A percentile compares a stretch with the other conserved stretches of the same genome.
Evolutionary conservation across 2,113 vertebrate species (phyloP).

Genomic region (Odobenus rosmarus): DNA sequence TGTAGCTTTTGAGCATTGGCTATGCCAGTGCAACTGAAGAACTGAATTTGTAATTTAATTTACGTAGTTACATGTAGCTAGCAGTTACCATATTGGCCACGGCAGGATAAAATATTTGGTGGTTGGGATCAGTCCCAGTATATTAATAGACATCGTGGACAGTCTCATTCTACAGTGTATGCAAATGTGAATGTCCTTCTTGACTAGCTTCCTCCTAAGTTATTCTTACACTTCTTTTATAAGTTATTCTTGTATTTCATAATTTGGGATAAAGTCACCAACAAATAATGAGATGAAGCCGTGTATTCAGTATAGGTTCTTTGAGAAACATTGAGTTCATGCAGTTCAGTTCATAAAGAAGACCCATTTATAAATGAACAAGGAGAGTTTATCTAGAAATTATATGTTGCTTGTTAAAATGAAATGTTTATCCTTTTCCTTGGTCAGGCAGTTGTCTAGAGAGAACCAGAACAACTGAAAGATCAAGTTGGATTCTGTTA

Average conservation of each 20-base stretch:
- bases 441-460: not conserved
- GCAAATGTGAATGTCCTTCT: not conserved
- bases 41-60: not conserved
- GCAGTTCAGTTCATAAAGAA: not conserved
- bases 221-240: not conserved
- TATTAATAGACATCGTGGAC: not conserved
- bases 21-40: not conserved
- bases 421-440: not conserved
- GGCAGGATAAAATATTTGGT: not conserved
- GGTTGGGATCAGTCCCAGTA: not conserved
- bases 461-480: not conserved
- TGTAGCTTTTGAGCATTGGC: not conserved
- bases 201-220: not conserved
- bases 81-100: not conserved
- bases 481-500: not conserved
- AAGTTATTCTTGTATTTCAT: not conserved
- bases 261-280: not conserved
- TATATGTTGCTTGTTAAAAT: not conserved
- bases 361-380: constrained; percentile 10
- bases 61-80: no score
- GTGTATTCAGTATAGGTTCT: not conserved
- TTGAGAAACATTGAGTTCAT: not conserved
- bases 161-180: not conserved
- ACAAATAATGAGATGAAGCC: not conserved
- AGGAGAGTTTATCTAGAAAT: not conserved